Evolutionary conservation across 2,888 invertebrate species (phyloP), one percentile per base, ranked within the genome.

Genomic region (Cephalotes varians): DNA sequence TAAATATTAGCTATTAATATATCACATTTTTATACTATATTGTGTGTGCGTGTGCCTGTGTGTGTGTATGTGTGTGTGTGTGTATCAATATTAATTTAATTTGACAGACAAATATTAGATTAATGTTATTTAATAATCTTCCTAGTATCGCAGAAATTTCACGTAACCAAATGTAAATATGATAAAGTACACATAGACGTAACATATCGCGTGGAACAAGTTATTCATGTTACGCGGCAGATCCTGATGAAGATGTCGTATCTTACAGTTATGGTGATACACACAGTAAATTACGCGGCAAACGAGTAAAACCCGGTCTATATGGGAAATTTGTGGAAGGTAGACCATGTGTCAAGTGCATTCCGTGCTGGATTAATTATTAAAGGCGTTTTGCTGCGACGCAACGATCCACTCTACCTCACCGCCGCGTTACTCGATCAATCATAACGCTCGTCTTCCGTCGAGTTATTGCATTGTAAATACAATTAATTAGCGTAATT

Each of bases 341-440:
- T 65, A 56, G 31, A 77, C 54, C 77, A 21, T 67, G 44, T 56
- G 65, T 77, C 77, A 77, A 7, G 54, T n/a, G 44, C 67, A 67
- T 77, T 77, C 77, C 21, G 44, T 15, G 67, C 21, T 10, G 56
- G 67, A 67, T 77, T 77, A 77, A 77, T 77, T 67, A 77, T 77
- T 77, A 67, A 77, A 77, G 56, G 44, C 40, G 56, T 67, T 56
- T 77, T 67, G 77, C 25, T 21, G 18, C 6, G 18, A 56, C 34
- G 31, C 44, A 67, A 56, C 56, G 44, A 77, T 77, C 67, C 56
- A 21, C 31, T 77, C 37, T 34, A 44, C 56, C 3, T 40, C 34
- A 44, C 44, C 21, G 34, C 21, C 54, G 31, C 9, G 67, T 54
- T 44, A 56, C 18, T 67, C 34, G 21, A 77, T 77, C 56, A 67